A percentile compares a stretch with the other conserved stretches of the same genome.
These are phyloP conservation scores for Mellivora capensis DNA, from an alignment of 2,113 vertebrate genomes.

Conservation along the genomic window DNA sequence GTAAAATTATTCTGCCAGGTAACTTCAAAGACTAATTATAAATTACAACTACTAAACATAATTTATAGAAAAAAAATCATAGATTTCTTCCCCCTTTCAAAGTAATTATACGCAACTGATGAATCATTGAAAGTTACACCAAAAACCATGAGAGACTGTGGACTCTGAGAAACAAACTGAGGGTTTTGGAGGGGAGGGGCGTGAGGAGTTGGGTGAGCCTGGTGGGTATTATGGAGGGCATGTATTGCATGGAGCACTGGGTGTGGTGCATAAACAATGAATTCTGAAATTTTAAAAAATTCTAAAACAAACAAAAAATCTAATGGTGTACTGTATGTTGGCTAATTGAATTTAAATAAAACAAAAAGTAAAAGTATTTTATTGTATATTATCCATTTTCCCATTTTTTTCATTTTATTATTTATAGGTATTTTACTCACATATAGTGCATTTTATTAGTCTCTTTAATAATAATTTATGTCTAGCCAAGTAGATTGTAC, in stretches of 20 bases:
- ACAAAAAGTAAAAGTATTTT: background rate
- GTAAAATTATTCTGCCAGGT: background rate
- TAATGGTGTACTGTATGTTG: background rate
- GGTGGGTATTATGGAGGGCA: too few species aligned
- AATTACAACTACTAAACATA: background rate
- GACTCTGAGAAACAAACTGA: too few species aligned
- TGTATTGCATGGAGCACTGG: too few species aligned
- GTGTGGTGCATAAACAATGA: too few species aligned
- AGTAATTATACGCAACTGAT: background rate
- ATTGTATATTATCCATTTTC: background rate
- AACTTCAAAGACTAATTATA: background rate
- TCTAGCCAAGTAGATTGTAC: background rate
- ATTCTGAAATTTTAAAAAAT: too few species aligned
- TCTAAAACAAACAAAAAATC: too few species aligned
- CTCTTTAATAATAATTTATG: background rate
- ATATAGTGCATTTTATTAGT: background rate
- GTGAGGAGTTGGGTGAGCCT: too few species aligned
- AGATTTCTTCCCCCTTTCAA: background rate
- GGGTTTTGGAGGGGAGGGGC: too few species aligned
- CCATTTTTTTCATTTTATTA: background rate
- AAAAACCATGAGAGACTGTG: background rate
- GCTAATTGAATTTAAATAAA: background rate
- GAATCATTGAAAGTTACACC: background rate
- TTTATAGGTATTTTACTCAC: background rate
- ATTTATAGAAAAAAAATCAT: background rate